Evolutionary conservation across 2,888 invertebrate species (phyloP).

Genomic region (Lasioglossum pauxillum): DNA sequence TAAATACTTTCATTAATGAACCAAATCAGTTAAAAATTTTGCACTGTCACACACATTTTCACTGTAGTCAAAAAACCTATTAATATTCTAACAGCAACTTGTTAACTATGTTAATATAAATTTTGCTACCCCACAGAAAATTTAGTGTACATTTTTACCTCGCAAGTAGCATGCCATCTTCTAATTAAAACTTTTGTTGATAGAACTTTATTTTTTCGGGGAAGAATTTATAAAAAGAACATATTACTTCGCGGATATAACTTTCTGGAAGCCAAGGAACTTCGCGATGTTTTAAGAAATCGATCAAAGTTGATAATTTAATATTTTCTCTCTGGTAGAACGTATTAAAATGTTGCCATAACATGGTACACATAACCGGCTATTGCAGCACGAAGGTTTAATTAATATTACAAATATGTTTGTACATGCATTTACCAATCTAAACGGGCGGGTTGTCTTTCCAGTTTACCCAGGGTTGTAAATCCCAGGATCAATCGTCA

Average conservation of each 20-base stretch:
- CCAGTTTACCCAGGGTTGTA: neutral
- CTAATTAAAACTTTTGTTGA: neutral
- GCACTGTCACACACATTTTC: too few species aligned
- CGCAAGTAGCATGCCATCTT: neutral
- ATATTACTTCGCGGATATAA: neutral
- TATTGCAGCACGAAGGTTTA: neutral
- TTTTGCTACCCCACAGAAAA: neutral
- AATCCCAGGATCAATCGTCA: slow-evolving; percentile 10
- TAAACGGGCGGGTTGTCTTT: neutral
- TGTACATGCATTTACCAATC: neutral
- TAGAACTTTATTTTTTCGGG: neutral
- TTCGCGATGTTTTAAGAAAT: neutral
- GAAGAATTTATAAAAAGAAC: neutral
- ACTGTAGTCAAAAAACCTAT: too few species aligned
- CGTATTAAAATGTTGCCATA: neutral
- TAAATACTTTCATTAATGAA: neutral
- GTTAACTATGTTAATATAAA: neutral
- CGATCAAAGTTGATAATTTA: neutral
- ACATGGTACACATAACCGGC: neutral
- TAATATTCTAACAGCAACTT: neutral
- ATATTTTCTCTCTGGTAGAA: neutral
- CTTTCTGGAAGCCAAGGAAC: neutral
- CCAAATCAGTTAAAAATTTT: too few species aligned
- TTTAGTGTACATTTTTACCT: neutral
- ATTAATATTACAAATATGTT: neutral